Conservation (phyloP, 2,888 invertebrate species). For the Actias luna region DNA sequence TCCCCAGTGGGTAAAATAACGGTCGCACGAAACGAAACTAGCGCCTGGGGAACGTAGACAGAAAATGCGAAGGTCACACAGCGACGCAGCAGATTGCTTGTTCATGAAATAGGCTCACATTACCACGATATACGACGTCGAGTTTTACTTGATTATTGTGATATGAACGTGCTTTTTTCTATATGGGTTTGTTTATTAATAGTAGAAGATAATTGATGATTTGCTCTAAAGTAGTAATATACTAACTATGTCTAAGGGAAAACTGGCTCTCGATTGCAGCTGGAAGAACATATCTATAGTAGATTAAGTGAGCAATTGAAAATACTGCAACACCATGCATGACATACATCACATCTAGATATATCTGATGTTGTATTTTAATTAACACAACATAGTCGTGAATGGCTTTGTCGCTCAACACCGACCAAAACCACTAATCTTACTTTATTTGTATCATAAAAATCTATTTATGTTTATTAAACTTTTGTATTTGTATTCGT, state of each 20-base stretch:
- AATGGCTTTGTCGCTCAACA: not conserved
- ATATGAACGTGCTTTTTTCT: too few relatives aligned
- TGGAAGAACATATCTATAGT: too few relatives aligned
- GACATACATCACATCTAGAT: not conserved
- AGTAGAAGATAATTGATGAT: too few relatives aligned
- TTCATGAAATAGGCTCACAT: constrained; percentile 70
- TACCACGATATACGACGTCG: constrained; percentile 57
- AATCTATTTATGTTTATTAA: too few relatives aligned
- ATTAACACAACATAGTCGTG: not conserved
- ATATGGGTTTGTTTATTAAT: too few relatives aligned
- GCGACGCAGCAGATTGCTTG: constrained; percentile 62
- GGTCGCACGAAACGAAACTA: constrained; percentile 62
- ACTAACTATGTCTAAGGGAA: too few relatives aligned
- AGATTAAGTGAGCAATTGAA: too few relatives aligned
- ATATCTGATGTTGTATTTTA: not conserved
- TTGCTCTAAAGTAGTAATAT: too few relatives aligned
- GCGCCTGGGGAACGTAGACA: constrained; percentile 54
- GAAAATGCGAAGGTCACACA: constrained; percentile 72
- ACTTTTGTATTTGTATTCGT: not conserved
- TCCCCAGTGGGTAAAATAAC: constrained; percentile 61
- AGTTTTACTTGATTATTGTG: not conserved
- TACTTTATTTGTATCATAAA: too few relatives aligned
- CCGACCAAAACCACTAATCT: too few relatives aligned
- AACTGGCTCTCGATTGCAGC: too few relatives aligned
- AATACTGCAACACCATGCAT: too few relatives aligned